Conservation (phyloP, 2,113 vertebrate genomes). For the Halcyon senegalensis region DNA sequence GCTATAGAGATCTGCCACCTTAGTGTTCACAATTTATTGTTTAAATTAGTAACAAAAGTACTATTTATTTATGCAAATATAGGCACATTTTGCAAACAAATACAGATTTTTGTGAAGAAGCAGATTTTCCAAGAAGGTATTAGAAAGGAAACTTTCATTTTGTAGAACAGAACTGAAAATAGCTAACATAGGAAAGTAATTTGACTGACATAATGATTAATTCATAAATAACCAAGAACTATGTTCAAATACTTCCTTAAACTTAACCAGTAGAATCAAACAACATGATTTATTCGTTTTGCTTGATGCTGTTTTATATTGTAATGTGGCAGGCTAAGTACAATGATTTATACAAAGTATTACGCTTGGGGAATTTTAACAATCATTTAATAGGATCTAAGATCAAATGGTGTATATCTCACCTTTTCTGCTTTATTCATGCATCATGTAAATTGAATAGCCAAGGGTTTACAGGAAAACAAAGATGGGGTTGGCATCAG, state of each 20-base stretch:
- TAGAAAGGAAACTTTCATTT: not conserved
- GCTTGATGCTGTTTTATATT: not conserved
- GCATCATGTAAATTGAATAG: constrained; percentile 4
- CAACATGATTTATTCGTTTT: not conserved
- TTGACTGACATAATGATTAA: not conserved
- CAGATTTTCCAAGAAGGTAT: not conserved
- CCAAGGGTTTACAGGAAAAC: not conserved
- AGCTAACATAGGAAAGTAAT: not conserved
- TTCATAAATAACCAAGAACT: constrained; percentile 10
- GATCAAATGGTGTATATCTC: not conserved
- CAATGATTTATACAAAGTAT: not conserved
- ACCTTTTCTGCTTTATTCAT: constrained; percentile 4
- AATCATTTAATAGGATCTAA: constrained; percentile 23
- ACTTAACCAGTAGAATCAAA: not conserved
- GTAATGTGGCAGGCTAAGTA: not conserved
- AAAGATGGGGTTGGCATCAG: not conserved
- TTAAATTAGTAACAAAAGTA: constrained; percentile 58
- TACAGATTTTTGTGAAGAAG: not conserved
- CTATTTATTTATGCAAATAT: constrained; percentile 23
- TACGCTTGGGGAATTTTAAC: not conserved
- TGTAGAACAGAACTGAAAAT: not conserved
- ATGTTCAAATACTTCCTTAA: constrained; percentile 6
- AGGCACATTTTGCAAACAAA: not conserved
- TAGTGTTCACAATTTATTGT: constrained; percentile 1
- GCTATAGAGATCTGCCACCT: not conserved